These are phyloP conservation scores for Saccostrea glomerata DNA, from an alignment of 1,140 invertebrate genomes.

Conservation along the genomic window DNA sequence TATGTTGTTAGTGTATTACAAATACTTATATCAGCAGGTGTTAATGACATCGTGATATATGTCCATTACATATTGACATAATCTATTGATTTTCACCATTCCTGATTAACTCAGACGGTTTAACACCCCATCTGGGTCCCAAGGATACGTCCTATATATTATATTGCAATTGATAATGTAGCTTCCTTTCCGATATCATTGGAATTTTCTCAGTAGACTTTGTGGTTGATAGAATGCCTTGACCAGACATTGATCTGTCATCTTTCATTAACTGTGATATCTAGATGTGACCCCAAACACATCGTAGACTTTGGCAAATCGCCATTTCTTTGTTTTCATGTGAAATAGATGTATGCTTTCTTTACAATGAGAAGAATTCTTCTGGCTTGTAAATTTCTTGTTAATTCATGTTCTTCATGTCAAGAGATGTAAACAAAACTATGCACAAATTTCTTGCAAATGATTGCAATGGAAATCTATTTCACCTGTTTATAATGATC, in stretches of 20 bases:
- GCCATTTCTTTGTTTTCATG: background rate
- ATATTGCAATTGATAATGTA: background rate
- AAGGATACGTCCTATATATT: background rate
- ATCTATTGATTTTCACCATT: background rate
- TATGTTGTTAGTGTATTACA: background rate
- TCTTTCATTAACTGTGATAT: slow-evolving; percentile 1
- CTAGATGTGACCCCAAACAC: background rate
- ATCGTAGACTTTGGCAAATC: background rate
- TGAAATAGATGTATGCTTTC: slow-evolving; percentile 13
- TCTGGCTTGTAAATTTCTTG: background rate
- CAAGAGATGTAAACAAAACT: background rate
- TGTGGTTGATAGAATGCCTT: background rate
- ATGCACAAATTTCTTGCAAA: background rate
- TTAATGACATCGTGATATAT: background rate
- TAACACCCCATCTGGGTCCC: background rate
- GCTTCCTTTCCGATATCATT: background rate
- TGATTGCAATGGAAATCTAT: background rate
- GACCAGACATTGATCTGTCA: background rate
- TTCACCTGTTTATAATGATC: background rate
- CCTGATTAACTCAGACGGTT: background rate
- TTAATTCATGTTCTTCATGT: background rate
- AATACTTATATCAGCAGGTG: slow-evolving; percentile 18
- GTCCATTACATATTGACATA: background rate
- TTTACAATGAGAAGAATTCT: background rate
- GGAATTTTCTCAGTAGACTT: background rate